Evolutionary conservation across 2,888 invertebrate species (phyloP).

Genomic region (Chymomyza amoena): DNA sequence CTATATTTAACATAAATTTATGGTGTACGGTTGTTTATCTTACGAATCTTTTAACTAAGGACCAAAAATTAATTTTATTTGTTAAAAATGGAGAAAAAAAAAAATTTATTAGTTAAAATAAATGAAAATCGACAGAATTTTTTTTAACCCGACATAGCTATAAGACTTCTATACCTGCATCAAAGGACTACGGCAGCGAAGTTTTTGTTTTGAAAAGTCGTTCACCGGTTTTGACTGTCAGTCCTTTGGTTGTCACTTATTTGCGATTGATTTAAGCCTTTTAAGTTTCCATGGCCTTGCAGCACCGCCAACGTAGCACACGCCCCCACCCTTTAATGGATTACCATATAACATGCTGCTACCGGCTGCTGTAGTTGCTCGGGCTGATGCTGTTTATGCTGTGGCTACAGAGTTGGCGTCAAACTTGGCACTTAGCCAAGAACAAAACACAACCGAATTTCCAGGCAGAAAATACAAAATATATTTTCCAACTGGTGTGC

Average conservation of each 20-base stretch:
- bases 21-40: no score
- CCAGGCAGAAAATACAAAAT: conserved; percentile 68
- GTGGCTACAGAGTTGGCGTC: conserved; percentile 50
- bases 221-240: background rate
- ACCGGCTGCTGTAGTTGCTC: conserved; percentile 26
- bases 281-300: background rate
- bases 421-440: conserved; percentile 68
- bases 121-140: background rate
- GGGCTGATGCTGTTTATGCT: conserved; percentile 29
- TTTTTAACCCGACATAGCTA: background rate
- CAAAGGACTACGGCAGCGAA: conserved; percentile 15
- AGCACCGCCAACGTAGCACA: background rate
- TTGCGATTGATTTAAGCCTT: conserved; percentile 57
- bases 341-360: conserved; percentile 31
- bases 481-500: conserved; percentile 42
- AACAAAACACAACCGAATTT: conserved; percentile 48
- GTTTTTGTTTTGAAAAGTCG: conserved; percentile 11
- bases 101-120: no score
- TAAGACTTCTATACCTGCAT: no score
- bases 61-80: no score
- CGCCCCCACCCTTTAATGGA: no score
- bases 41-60: no score
- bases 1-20: no score
- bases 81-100: no score
- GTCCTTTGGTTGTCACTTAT: conserved; percentile 41